These are phyloP conservation scores for Emydoidea blandingii DNA, from an alignment of 2,797 vertebrate species.

Conservation along the genomic window DNA sequence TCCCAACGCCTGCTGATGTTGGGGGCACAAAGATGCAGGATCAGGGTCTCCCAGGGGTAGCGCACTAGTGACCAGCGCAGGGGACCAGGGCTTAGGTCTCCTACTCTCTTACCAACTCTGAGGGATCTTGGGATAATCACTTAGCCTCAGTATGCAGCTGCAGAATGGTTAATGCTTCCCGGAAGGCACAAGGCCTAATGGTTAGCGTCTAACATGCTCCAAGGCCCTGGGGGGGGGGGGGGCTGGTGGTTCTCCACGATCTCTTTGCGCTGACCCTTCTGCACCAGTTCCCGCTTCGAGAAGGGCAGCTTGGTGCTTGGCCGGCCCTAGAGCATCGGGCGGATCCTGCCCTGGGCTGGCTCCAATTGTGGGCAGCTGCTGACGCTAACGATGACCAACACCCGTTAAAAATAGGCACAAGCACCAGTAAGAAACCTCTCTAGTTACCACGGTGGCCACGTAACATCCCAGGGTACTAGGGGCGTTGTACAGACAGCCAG, in stretches of 20 bases:
- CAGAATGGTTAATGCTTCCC: background rate
- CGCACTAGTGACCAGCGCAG: too few species aligned
- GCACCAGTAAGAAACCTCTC: background rate
- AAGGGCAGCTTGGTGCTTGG: background rate
- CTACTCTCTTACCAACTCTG: background rate
- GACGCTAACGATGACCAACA: accelerated
- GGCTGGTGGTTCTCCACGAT: background rate
- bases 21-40: background rate
- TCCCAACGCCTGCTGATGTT: background rate
- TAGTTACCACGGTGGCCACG: accelerated
- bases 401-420: slow-evolving; percentile 27
- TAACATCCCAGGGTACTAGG: background rate
- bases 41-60: background rate
- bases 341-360: accelerated
- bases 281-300: too few species aligned
- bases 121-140: background rate
- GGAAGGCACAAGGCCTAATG: background rate
- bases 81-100: too few species aligned
- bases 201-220: background rate
- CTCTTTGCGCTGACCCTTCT: background rate
- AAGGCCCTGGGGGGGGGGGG: background rate
- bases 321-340: accelerated
- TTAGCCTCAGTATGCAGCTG: background rate
- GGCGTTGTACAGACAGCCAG: background rate
- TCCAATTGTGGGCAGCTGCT: background rate